Evolutionary conservation across 2,113 vertebrate species (phyloP).

Genomic region (Pteropus alecto): DNA sequence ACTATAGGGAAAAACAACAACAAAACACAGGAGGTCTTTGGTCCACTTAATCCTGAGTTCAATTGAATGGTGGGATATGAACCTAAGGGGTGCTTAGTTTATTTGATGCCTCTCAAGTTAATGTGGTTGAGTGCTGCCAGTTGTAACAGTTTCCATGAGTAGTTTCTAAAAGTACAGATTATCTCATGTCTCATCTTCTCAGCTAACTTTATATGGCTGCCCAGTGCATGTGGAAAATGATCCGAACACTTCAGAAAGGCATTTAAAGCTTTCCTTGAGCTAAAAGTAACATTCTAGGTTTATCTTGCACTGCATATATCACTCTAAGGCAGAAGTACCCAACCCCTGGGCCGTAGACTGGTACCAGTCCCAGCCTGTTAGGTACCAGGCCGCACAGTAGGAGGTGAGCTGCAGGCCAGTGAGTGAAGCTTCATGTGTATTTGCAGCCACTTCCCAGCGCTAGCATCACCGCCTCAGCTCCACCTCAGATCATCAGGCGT

Average conservation of each 20-base stretch:
- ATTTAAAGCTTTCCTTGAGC: neutral
- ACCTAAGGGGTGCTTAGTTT: neutral
- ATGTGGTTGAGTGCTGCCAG: neutral
- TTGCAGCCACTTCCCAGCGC: too few species aligned
- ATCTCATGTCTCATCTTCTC: neutral
- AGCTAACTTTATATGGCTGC: neutral
- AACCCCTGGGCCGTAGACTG: too few species aligned
- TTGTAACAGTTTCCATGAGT: neutral
- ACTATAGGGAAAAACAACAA: neutral
- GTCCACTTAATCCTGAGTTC: neutral
- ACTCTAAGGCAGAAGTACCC: neutral
- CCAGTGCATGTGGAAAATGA: neutral
- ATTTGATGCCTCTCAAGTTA: neutral
- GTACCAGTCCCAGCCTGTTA: too few species aligned
- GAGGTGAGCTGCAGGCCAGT: too few species aligned
- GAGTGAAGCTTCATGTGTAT: too few species aligned
- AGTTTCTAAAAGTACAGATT: neutral
- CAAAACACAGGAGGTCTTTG: neutral
- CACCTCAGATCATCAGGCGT: too few species aligned
- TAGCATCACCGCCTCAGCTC: too few species aligned
- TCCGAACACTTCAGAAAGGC: neutral
- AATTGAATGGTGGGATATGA: neutral
- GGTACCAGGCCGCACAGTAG: too few species aligned
- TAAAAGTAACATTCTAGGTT: neutral
- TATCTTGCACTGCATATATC: neutral